Conservation (phyloP, 2,888 invertebrate genomes). For the Nineta flava region DNA sequence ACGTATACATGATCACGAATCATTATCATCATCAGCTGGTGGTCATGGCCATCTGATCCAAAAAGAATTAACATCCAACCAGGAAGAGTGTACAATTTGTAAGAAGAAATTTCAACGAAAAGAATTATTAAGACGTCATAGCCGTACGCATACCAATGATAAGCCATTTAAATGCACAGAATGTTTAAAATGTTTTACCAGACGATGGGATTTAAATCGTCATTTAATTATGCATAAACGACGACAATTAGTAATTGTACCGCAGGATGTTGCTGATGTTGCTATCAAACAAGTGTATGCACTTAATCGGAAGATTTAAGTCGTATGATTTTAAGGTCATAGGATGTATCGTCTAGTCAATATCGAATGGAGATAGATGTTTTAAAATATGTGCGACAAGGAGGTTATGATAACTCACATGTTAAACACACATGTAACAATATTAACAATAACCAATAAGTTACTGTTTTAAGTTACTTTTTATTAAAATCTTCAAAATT, state of each 20-base stretch:
- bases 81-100: neutral
- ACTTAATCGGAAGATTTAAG: neutral
- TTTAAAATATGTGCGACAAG: too few relatives aligned
- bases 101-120: neutral
- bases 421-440: too few relatives aligned
- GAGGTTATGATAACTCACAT: too few relatives aligned
- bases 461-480: too few relatives aligned
- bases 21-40: neutral
- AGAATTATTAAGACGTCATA: neutral
- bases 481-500: too few relatives aligned
- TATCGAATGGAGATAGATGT: too few relatives aligned
- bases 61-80: neutral
- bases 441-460: too few relatives aligned
- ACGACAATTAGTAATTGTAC: neutral
- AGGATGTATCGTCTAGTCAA: too few relatives aligned
- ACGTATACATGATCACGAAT: neutral
- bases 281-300: neutral
- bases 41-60: neutral
- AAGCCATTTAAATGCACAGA: neutral
- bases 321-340: too few relatives aligned
- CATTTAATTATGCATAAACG: neutral
- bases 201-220: neutral
- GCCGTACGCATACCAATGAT: neutral
- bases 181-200: neutral
- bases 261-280: neutral